A percentile compares a stretch with the other conserved stretches of the same genome.
Conservation (phyloP, 2,113 vertebrate species). For the Leptobrachium ailaonicum region DNA sequence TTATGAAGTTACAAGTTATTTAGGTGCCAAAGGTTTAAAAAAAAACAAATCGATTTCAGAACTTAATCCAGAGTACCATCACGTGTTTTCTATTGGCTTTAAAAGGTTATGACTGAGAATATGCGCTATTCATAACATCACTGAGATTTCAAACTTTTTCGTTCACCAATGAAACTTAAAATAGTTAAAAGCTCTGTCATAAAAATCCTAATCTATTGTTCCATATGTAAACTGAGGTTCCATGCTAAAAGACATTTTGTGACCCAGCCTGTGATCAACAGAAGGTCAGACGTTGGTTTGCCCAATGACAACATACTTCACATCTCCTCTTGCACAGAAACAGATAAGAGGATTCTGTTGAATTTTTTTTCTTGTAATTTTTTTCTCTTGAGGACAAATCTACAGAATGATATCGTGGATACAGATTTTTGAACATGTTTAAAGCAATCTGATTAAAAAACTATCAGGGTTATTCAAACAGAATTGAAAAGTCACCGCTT, state of each 20-base stretch:
- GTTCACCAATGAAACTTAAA: conserved; percentile 62
- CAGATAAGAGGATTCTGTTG: background rate
- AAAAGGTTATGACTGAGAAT: conserved; percentile 71
- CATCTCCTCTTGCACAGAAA: background rate
- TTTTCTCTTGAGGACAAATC: no score
- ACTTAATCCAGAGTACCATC: no score
- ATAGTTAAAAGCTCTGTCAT: conserved; percentile 56
- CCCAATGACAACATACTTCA: conserved; percentile 45
- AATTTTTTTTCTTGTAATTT: conserved; percentile 1
- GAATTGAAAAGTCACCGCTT: no score
- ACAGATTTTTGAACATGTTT: no score
- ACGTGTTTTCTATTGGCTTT: conserved; percentile 52
- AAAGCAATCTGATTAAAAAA: no score
- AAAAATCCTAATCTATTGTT: conserved; percentile 54
- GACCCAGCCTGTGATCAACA: conserved; percentile 35
- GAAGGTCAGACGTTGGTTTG: conserved; percentile 41
- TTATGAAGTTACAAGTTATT: no score
- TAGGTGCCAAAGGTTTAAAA: no score
- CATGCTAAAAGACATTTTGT: background rate
- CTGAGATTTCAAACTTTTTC: conserved; percentile 59
- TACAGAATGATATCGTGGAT: no score
- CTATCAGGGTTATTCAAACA: no score
- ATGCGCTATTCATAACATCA: conserved; percentile 70
- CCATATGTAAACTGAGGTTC: background rate
- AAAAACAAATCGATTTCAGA: no score